Evolutionary conservation across 2,113 vertebrate species (phyloP), one percentile per base, ranked within the genome.

Genomic region (Stigmatopora nigra): DNA sequence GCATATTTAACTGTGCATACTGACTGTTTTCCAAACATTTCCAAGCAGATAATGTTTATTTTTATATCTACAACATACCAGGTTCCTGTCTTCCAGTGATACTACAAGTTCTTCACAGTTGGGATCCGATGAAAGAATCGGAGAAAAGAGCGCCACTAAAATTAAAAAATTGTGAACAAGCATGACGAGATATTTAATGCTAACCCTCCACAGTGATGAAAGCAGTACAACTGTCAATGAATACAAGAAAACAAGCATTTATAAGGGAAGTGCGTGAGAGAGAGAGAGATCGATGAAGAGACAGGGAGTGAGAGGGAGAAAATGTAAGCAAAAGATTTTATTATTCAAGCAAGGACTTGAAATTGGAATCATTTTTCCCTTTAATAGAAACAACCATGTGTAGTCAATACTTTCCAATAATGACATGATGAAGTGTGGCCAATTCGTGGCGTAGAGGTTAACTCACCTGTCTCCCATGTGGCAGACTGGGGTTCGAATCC

Each of bases 21-120:
- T 13, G 17, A n/a, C 10, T 8, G 38, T 8, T 53, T 53, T 20
- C 11, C 11, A 20, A 13, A 10, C n/a, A 20, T 20, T 52, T 52
- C 51, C 51, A 4, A 52, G 51, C 51, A 3, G 9, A 53, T 20
- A 4, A 53, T 22, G 7, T 15, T 38, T 38, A 38, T 38, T 57
- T 36, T 35, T 9, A 58, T 35, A n/a, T n/a, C n/a, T n/a, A 41
- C 11, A 38, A 46, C 48, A 4, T 78, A 85, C 82, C 79, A 13
- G 11, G 45, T 13, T 76, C 31, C 0, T 66, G 60, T 82, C 61
- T 15, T 72, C 67, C 62, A 68, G 36, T 61, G 72, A 64, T 74
- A 75, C 78, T 0, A 68, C 0, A 53, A 85, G 69, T 49, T 84
- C 80, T 2, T 73, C 51, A 4, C 80, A 84, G 53, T 16, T 64